Evolutionary conservation across 1,140 invertebrate species (phyloP).

Genomic region (Belonocnema kinseyi): DNA sequence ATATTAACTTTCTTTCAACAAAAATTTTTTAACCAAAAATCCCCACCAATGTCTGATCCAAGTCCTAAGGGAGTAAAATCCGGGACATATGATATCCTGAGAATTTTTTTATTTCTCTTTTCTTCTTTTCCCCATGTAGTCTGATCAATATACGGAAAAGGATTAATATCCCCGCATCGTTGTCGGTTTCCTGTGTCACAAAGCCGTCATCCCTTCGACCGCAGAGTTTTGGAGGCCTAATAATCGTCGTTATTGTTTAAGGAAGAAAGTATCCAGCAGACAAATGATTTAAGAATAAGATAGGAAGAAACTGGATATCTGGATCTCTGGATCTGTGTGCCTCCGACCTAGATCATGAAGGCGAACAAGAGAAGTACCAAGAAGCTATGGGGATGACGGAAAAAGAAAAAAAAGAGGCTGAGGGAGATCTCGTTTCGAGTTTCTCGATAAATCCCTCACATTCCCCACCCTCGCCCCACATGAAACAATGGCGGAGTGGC

Average conservation of each 20-base stretch:
- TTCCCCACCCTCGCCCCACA: constrained; percentile 58
- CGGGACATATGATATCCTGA: constrained; percentile 12
- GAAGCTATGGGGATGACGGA: constrained; percentile 19
- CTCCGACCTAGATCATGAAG: constrained; percentile 29
- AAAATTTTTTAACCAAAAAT: too few species aligned
- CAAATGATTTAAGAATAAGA: not conserved
- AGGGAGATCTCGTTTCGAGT: constrained; percentile 65
- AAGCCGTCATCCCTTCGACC: constrained; percentile 16
- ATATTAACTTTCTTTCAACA: too few species aligned
- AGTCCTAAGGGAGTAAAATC: not conserved
- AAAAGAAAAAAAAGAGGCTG: constrained; percentile 31
- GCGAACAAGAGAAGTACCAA: constrained; percentile 12
- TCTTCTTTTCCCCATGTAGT: not conserved
- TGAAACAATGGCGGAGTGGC: constrained; percentile 72
- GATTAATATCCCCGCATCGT: not conserved
- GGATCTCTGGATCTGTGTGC: not conserved
- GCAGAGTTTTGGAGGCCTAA: not conserved
- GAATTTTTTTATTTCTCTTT: not conserved
- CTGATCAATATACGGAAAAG: constrained; percentile 18
- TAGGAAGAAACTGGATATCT: constrained; percentile 35
- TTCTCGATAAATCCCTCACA: constrained; percentile 66
- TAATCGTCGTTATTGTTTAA: constrained; percentile 33
- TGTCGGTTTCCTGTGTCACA: constrained; percentile 22
- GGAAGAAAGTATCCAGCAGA: constrained; percentile 33
- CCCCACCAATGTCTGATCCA: not conserved